A percentile compares a stretch with the other conserved stretches of the same genome.
Evolutionary conservation across 2,113 vertebrate species (phyloP).

Genomic region (Pangasianodon gigas): DNA sequence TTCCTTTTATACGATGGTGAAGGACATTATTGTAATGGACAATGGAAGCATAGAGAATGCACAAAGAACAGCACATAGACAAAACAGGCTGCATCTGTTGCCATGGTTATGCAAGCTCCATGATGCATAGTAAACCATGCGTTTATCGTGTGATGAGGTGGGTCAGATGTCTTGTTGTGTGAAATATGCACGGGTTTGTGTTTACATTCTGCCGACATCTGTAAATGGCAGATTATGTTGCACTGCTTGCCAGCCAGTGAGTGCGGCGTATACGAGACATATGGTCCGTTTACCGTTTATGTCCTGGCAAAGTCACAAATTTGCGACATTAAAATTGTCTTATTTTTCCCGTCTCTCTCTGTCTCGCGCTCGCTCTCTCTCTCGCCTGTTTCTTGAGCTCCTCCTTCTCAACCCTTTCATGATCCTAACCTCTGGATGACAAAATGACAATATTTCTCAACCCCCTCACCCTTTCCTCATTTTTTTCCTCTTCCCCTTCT

Average conservation of each 20-base stretch:
- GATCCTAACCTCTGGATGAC: background rate
- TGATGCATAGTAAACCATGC: conserved; percentile 38
- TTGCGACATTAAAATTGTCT: conserved; percentile 48
- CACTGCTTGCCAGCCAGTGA: conserved; percentile 22
- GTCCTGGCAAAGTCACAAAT: conserved; percentile 62
- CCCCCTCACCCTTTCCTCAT: background rate
- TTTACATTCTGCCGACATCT: conserved; percentile 53
- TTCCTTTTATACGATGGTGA: background rate
- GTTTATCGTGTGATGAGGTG: conserved; percentile 32
- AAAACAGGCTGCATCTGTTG: conserved; percentile 52
- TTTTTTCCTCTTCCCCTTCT: background rate
- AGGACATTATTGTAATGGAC: background rate
- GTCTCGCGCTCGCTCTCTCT: conserved; percentile 4
- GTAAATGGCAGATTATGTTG: conserved; percentile 59
- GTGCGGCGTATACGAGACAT: conserved; percentile 53
- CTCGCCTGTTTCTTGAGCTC: background rate
- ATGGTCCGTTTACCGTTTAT: conserved; percentile 68
- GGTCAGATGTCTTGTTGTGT: conserved; percentile 29
- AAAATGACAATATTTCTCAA: background rate
- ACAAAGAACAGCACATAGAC: conserved; percentile 33
- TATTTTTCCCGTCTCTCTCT: conserved; percentile 51
- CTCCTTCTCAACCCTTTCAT: background rate
- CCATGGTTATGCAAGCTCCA: conserved; percentile 58
- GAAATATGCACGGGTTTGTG: conserved; percentile 37
- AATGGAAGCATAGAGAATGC: conserved; percentile 20